Percentiles rank a stretch among this genome's conserved stretches.
Conservation (phyloP, 2,797 vertebrate species). For the Sciurus vulgaris region DNA sequence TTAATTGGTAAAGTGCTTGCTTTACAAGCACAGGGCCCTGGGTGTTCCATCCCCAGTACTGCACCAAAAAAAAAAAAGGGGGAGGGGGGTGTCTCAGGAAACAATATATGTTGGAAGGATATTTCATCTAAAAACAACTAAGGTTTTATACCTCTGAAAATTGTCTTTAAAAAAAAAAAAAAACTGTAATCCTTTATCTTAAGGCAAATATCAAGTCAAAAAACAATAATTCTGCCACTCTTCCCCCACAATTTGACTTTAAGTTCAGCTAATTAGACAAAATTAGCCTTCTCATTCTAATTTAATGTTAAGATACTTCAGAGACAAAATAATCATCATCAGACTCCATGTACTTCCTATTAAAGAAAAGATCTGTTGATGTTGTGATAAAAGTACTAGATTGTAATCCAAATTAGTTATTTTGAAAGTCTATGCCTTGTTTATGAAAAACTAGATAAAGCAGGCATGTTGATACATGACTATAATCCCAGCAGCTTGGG, state of each 20-base stretch:
- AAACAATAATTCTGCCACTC: not conserved
- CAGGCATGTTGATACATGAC: too few species aligned
- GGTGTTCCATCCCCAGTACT: too few species aligned
- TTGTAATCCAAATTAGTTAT: not conserved
- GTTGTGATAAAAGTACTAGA: not conserved
- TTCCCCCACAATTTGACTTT: not conserved
- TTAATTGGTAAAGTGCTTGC: too few species aligned
- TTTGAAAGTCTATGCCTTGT: not conserved
- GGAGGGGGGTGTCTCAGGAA: not conserved
- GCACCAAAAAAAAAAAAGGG: too few species aligned
- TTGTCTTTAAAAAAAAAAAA: not conserved
- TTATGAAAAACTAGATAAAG: not conserved
- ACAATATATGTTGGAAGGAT: not conserved
- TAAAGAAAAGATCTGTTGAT: not conserved
- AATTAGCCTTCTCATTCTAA: not conserved
- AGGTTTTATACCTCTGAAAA: not conserved
- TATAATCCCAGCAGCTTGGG: too few species aligned
- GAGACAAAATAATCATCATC: not conserved
- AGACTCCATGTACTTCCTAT: not conserved
- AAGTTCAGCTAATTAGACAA: not conserved
- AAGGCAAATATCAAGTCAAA: not conserved
- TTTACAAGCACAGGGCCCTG: too few species aligned
- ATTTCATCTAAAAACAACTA: constrained; percentile 18
- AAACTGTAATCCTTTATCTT: not conserved
- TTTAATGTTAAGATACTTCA: not conserved